A percentile compares a stretch with the other conserved stretches of the same genome.
Evolutionary conservation across 2,797 vertebrate genomes (phyloP).

Genomic region (Bradypus variegatus): DNA sequence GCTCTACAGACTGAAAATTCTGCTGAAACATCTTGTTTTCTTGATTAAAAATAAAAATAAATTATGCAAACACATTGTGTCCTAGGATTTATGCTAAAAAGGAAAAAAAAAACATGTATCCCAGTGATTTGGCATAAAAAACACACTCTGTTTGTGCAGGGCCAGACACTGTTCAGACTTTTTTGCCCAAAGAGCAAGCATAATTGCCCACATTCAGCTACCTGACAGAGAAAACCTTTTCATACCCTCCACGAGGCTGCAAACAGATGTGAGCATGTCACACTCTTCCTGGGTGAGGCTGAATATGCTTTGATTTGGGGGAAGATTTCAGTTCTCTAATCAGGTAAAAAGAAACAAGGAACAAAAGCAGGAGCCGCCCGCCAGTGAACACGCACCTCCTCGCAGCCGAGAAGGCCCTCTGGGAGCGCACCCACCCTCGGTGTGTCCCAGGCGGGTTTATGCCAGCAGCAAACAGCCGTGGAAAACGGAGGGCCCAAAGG

Average conservation of each 20-base stretch:
- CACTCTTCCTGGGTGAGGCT: background rate
- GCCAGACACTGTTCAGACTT: background rate
- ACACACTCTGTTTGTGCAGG: background rate
- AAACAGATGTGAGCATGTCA: fast-evolving
- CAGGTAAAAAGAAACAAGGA: background rate
- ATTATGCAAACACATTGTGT: background rate
- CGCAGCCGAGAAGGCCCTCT: fast-evolving
- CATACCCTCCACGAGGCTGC: background rate
- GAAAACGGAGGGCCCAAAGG: background rate
- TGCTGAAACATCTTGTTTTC: background rate
- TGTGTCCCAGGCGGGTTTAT: too few relatives aligned
- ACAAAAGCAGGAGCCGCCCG: background rate
- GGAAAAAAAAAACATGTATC: background rate
- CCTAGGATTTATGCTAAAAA: constrained; percentile 17
- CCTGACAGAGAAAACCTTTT: background rate
- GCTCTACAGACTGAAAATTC: background rate
- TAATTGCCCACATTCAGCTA: background rate
- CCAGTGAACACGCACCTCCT: fast-evolving
- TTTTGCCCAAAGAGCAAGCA: background rate
- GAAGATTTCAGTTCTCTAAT: background rate
- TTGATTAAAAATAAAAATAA: constrained; percentile 36
- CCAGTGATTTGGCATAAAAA: background rate
- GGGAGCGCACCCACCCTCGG: background rate
- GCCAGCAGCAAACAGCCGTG: fast-evolving
- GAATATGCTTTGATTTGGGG: background rate